phyloP scores from a whole-genome alignment of 1,140 invertebrate genomes.

The Dinothrombium tinctorium region DNA sequence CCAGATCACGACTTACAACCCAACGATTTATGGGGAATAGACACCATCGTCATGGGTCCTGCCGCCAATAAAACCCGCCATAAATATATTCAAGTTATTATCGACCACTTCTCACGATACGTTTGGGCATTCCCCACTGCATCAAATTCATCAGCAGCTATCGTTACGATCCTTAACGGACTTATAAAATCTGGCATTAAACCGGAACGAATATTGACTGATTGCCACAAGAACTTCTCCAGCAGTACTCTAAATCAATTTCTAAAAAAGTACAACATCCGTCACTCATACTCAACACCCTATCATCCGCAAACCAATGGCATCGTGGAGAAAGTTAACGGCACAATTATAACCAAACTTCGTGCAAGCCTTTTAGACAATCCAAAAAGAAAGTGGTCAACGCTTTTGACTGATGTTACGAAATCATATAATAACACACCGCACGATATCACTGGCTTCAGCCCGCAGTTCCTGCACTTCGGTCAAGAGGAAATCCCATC shows the following conservation, averaged over 20 bases:
- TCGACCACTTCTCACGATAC: background rate
- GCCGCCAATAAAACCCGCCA: background rate
- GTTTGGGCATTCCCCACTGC: background rate
- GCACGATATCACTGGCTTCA: background rate
- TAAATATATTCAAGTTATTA: background rate
- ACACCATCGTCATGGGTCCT: background rate
- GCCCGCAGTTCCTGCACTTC: background rate
- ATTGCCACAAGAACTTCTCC: background rate
- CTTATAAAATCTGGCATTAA: background rate
- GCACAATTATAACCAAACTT: background rate
- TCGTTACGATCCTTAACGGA: background rate
- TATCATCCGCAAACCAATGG: slow-evolving; percentile 15
- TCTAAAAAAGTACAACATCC: slow-evolving; percentile 4
- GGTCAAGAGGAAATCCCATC: too few relatives aligned
- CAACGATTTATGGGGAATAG: background rate
- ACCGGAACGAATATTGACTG: background rate
- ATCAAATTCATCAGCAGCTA: background rate
- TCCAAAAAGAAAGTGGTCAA: background rate
- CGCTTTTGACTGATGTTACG: background rate
- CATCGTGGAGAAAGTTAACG: slow-evolving; percentile 13
- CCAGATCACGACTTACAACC: background rate
- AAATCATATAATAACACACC: background rate
- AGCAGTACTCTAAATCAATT: background rate
- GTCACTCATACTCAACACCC: slow-evolving; percentile 10
- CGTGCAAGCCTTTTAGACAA: background rate